phyloP scores from a whole-genome alignment of 2,797 vertebrate species.

The Helostoma temminkii region DNA sequence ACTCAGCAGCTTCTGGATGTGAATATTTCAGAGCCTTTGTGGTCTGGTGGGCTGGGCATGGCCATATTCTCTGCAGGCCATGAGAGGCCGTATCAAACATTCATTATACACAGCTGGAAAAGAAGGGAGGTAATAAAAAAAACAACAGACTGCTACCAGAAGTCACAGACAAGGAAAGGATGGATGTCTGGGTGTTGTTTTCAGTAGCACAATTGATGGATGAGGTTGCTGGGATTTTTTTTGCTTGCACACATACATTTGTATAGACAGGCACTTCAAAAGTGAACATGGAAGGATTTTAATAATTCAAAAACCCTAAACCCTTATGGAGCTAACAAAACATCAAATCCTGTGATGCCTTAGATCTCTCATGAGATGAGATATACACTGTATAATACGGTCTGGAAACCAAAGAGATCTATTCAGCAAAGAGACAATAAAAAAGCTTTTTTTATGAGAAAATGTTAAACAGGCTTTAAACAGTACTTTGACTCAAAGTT shows the following conservation, averaged over 20 bases:
- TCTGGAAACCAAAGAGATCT: constrained; percentile 16
- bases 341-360: constrained; percentile 32
- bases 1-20: constrained; percentile 53
- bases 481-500: no score
- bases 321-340: constrained; percentile 35
- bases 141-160: constrained; percentile 65
- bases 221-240: constrained; percentile 11
- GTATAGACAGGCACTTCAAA: constrained; percentile 4
- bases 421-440: no score
- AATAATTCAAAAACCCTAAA: constrained; percentile 58
- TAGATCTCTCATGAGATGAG: constrained; percentile 33
- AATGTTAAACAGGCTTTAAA: no score
- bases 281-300: constrained; percentile 24
- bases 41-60: constrained; percentile 38
- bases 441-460: no score
- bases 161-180: constrained; percentile 38
- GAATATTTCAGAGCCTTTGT: constrained; percentile 68
- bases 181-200: constrained; percentile 19
- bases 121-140: constrained; percentile 75
- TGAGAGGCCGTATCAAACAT: constrained; percentile 77
- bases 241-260: not conserved
- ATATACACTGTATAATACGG: not conserved
- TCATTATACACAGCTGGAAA: constrained; percentile 72
- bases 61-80: constrained; percentile 56
- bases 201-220: constrained; percentile 20